Base-by-base conservation (phyloP, 2,888 invertebrate genomes). In the Ptychoptera albimana region DNA sequence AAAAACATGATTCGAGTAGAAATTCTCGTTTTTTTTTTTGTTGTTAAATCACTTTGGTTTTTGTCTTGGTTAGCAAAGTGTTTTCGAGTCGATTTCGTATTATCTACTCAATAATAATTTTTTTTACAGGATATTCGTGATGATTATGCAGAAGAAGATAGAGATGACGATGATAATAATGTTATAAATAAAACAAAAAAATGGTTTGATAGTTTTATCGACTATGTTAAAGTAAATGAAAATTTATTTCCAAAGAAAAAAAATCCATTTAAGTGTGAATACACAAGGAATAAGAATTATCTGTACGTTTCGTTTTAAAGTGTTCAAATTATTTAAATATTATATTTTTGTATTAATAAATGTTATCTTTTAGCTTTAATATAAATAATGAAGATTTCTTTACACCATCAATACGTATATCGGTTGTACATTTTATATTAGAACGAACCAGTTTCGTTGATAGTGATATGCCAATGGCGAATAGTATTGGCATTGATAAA, bases 351-450 rank as follows among this genome's bases (percentile, higher is more conserved):
- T 23, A 5, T 7, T 23, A 23, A 23, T 23, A 23, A 23, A 14
- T n/a, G 13, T 36, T 13, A 38, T 37, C 45, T 51, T 53, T 50
- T 44, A 79, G 79, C 57, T 82, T 80, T 63, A 76, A 80, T 53
- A 67, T 73, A 40, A 68, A 75, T 30, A 70, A 72, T 52, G 72
- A 74, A n/a, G 68, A 75, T 48, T 82, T 82, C 59, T 83, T 85
- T 58, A 72, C 74, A 49, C 69, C 74, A 44, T 72, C 77, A 29
- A 70, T 77, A 13, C 68, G 79, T 49, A 75, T 76, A 45, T 70
- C 75, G 52, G 76, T 85, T 39, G 77, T 82, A 2, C 77, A 81
- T 55, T 85, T 81, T 59, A 82, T 86, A 59, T 66, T 86, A 52
- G 75, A 82, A 51, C 67, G 84, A 45, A 79, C 81, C 58, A 69